A percentile compares a stretch with the other conserved stretches of the same genome.
phyloP scores from a whole-genome alignment of 2,113 vertebrate species.

The Callipepla californica region DNA sequence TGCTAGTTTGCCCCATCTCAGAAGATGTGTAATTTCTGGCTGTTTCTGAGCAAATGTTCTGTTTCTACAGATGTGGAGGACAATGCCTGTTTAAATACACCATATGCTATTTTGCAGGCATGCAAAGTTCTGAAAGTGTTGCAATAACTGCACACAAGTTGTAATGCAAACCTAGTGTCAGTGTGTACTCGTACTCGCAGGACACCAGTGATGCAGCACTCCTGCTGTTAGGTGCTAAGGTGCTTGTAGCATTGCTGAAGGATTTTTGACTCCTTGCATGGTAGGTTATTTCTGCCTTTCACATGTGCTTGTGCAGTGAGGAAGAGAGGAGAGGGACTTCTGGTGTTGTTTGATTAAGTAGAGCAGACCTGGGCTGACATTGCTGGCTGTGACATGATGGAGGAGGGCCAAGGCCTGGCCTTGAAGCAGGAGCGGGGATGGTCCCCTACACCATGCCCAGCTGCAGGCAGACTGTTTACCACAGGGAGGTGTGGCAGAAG shows the following conservation, averaged over 20 bases:
- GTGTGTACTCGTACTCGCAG: rapidly evolving
- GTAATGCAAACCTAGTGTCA: neutral
- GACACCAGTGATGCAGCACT: neutral
- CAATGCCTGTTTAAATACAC: neutral
- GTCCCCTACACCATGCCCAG: neutral
- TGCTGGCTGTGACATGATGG: neutral
- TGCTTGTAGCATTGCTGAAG: neutral
- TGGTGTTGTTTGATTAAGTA: neutral
- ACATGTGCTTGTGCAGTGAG: neutral
- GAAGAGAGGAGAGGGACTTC: neutral
- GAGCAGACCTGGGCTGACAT: neutral
- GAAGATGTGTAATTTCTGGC: neutral
- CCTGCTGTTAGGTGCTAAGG: neutral
- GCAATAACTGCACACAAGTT: neutral
- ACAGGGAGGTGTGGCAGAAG: neutral
- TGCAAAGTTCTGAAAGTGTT: neutral
- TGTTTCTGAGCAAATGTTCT: neutral
- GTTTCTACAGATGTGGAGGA: neutral
- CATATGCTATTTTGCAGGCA: neutral
- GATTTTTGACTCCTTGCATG: neutral
- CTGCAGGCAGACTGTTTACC: neutral
- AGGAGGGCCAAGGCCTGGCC: neutral
- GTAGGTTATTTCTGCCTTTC: neutral
- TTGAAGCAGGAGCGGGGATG: neutral
- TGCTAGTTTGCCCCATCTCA: neutral